A percentile compares a stretch with the other conserved stretches of the same genome.
Evolutionary conservation across 2,113 vertebrate genomes (phyloP).

Genomic region (Cranoglanis bouderius): DNA sequence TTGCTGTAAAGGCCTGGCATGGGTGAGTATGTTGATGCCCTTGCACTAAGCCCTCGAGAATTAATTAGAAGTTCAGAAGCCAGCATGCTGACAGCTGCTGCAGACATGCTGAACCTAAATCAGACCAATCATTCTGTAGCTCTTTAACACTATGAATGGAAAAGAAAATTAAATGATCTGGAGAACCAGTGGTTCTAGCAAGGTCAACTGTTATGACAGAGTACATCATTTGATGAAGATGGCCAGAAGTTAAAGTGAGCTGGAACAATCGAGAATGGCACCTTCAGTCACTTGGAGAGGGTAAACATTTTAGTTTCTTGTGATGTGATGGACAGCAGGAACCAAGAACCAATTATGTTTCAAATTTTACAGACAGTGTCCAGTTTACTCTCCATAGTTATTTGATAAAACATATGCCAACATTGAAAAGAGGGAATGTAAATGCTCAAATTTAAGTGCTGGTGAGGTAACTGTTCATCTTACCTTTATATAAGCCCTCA

Average conservation of each 20-base stretch:
- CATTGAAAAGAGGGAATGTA: not conserved
- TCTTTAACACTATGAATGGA: conserved; percentile 7
- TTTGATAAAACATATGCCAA: conserved; percentile 2
- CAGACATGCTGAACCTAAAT: conserved; percentile 7
- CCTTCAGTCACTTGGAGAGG: not conserved
- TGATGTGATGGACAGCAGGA: not conserved
- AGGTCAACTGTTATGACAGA: not conserved
- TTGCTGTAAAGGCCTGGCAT: conserved; percentile 4
- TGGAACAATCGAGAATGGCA: not conserved
- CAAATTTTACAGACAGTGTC: not conserved
- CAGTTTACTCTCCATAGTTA: not conserved
- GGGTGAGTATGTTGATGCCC: not conserved
- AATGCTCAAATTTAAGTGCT: not conserved
- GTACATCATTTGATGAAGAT: not conserved
- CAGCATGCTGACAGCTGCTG: conserved; percentile 21
- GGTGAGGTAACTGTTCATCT: not conserved
- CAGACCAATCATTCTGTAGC: not conserved
- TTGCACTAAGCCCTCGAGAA: conserved; percentile 29
- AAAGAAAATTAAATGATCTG: not conserved
- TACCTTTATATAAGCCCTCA: not conserved
- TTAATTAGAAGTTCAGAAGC: conserved; percentile 35
- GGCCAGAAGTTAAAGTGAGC: not conserved
- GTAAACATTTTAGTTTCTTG: not conserved
- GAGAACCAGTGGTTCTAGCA: not conserved
- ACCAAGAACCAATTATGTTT: not conserved